Conservation (phyloP, 23 tunicate species). For the Styela plicata region DNA sequence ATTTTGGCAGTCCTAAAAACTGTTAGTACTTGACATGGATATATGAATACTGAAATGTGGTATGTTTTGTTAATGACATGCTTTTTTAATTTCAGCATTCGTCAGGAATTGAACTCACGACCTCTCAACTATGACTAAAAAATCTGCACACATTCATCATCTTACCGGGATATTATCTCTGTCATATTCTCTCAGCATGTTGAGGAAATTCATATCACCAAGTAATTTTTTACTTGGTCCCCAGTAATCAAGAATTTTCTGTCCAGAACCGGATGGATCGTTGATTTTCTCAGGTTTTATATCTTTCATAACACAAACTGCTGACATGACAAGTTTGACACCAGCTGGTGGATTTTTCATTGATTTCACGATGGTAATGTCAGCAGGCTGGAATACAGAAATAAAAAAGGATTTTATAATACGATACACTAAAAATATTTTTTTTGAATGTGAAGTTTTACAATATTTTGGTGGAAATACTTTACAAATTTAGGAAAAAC, state of each 20-base stretch:
- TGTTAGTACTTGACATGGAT: too few relatives aligned
- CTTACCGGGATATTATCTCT: conserved; percentile 94
- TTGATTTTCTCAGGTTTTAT: conserved; percentile 91
- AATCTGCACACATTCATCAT: neutral
- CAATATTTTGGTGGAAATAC: neutral
- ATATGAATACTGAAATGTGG: too few relatives aligned
- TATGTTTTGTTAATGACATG: too few relatives aligned
- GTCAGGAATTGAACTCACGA: too few relatives aligned
- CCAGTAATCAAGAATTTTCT: conserved; percentile 97
- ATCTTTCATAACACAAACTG: conserved; percentile 95
- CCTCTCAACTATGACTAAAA: too few relatives aligned
- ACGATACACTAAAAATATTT: too few relatives aligned
- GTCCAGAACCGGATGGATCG: conserved; percentile 92
- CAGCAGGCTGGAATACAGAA: conserved; percentile 80
- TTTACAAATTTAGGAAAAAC: too few relatives aligned
- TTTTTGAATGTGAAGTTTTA: neutral
- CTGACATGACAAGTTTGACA: conserved; percentile 96
- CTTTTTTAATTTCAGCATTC: too few relatives aligned
- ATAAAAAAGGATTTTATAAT: too few relatives aligned
- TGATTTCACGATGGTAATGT: conserved; percentile 89
- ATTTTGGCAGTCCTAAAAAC: too few relatives aligned
- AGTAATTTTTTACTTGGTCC: conserved; percentile 94
- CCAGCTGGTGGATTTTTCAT: conserved; percentile 98
- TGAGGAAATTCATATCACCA: conserved; percentile 92
- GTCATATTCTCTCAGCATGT: conserved; percentile 74